Conservation (phyloP, 2,888 invertebrate species). For the Euplagia quadripunctaria region DNA sequence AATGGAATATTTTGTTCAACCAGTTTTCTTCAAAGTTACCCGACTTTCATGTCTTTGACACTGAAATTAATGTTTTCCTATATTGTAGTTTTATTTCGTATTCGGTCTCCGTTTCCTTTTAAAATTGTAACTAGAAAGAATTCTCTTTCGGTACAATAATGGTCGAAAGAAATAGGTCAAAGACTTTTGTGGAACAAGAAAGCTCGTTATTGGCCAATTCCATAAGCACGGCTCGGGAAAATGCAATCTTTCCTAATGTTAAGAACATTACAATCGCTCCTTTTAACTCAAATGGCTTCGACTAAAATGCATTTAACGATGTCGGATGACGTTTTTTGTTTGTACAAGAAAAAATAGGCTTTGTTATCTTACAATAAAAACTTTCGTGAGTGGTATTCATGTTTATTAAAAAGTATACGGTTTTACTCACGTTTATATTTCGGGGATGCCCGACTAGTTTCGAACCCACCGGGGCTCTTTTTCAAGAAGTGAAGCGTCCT, state of each 20-base stretch:
- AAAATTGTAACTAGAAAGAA: slow-evolving; percentile 11
- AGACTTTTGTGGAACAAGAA: slow-evolving; percentile 32
- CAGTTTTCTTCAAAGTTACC: slow-evolving; percentile 7
- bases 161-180: slow-evolving; percentile 24
- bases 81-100: slow-evolving; percentile 9
- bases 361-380: too few relatives aligned
- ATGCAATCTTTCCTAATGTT: slow-evolving; percentile 42
- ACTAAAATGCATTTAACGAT: slow-evolving; percentile 30
- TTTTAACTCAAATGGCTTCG: slow-evolving; percentile 41
- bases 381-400: too few relatives aligned
- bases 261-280: slow-evolving; percentile 36
- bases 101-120: slow-evolving; percentile 6
- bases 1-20: slow-evolving; percentile 8
- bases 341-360: slow-evolving; percentile 23
- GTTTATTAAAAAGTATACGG: too few relatives aligned
- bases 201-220: slow-evolving; percentile 40
- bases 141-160: slow-evolving; percentile 14
- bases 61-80: slow-evolving; percentile 15
- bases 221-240: slow-evolving; percentile 36
- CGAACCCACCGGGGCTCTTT: too few relatives aligned
- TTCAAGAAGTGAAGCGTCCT: too few relatives aligned
- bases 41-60: slow-evolving; percentile 12
- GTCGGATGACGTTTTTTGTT: slow-evolving; percentile 47
- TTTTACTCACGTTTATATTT: too few relatives aligned
- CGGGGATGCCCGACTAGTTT: too few relatives aligned